Evolutionary conservation across 2,888 invertebrate genomes (phyloP), one percentile per base, ranked within the genome.

Genomic region (Ramazzottius varieornatus): DNA sequence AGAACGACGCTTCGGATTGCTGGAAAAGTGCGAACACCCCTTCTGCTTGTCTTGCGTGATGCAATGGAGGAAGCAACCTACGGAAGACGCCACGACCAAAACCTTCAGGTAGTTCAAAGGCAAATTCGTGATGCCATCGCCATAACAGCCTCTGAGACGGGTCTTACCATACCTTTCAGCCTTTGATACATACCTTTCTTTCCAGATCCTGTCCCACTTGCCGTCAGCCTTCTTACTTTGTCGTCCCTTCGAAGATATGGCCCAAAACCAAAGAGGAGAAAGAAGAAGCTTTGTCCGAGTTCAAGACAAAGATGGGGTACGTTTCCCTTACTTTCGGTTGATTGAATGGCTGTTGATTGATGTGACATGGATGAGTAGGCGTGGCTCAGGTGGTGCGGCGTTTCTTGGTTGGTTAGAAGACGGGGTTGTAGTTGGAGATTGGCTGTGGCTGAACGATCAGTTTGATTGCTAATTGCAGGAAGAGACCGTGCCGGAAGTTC

Each of bases 31-130:
- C 75, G 83, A 82, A 73, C 89, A 89, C 73, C 83, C 86, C 71
- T 89, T 86, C 75, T 89, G 89, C 72, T 77, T 89, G 66, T 79
- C 81, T 67, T 90, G 89, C 74, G 88, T 89, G 70, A 81, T 88
- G 33, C 83, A 83, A 70, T 89, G 89, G 89, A 80, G 88, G 63
- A 54, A 54, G 29, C 54, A 54, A 29, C n/a, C 54, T 4, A 4
- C n/a, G 54, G 54, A 54, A 54, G 54, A 24, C 54, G 20, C 24
- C 16, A n/a, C n/a, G n/a, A n/a, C n/a, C n/a, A n/a, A n/a, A n/a
- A n/a, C n/a, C n/a, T n/a, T n/a, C n/a, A n/a, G n/a, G n/a, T n/a
- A n/a, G n/a, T n/a, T n/a, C n/a, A n/a, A n/a, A n/a, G n/a, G n/a
- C n/a, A n/a, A n/a, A n/a, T n/a, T n/a, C n/a, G n/a, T n/a, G n/a